Percentiles rank a stretch among this genome's conserved stretches.
Evolutionary conservation across 2,888 invertebrate genomes (phyloP).

Genomic region (Lepidonotus clava): DNA sequence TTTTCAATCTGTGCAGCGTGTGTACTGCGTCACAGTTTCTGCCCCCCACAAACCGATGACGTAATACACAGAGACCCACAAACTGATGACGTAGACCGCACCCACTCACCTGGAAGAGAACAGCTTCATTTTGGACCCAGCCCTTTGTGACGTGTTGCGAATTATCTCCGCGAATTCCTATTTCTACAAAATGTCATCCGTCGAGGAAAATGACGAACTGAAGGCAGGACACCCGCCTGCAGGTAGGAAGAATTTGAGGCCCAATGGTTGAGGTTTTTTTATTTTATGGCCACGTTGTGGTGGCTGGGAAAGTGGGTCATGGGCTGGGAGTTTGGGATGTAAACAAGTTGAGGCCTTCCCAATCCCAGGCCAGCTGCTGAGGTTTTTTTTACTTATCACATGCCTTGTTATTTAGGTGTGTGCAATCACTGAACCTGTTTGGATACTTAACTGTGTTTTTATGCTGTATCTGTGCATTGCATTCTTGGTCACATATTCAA

Average conservation of each 20-base stretch:
- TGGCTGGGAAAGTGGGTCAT: conserved; percentile 8
- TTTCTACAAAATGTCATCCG: conserved; percentile 81
- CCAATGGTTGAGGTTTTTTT: not conserved
- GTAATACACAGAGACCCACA: not conserved
- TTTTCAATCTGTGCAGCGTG: too few relatives aligned
- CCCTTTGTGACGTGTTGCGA: not conserved
- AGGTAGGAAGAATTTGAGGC: conserved; percentile 82
- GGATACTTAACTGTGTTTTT: too few relatives aligned
- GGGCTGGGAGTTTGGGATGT: not conserved
- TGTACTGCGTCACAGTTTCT: too few relatives aligned
- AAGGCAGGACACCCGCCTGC: conserved; percentile 95
- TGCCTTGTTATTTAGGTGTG: too few relatives aligned
- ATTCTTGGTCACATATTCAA: too few relatives aligned
- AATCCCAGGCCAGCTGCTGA: too few relatives aligned
- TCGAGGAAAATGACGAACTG: conserved; percentile 85
- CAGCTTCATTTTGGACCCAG: not conserved
- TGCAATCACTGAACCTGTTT: too few relatives aligned
- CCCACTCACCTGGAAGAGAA: not conserved
- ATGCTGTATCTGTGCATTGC: too few relatives aligned
- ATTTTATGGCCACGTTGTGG: conserved; percentile 3
- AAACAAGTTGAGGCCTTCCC: too few relatives aligned
- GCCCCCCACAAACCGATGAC: conserved; percentile 16
- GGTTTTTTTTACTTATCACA: too few relatives aligned
- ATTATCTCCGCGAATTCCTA: not conserved
- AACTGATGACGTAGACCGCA: not conserved